Conservation (phyloP, 2,888 invertebrate species). For the Neoaliturus tenellus region DNA sequence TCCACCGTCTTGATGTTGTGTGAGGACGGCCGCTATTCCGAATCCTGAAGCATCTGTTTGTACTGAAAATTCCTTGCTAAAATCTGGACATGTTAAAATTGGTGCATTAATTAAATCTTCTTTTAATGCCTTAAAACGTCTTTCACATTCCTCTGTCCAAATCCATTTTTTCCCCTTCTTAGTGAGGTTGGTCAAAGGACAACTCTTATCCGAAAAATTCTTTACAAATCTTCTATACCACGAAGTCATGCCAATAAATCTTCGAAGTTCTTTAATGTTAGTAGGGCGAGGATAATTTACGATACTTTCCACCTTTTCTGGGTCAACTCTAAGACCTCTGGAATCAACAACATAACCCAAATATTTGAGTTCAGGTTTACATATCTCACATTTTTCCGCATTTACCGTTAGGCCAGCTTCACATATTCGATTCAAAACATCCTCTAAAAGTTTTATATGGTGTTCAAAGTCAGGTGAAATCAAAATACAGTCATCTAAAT, state of each 20-base stretch:
- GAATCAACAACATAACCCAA: too few relatives aligned
- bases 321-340: too few relatives aligned
- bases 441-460: too few relatives aligned
- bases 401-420: too few relatives aligned
- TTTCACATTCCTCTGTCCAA: conserved; percentile 46
- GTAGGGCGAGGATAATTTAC: too few relatives aligned
- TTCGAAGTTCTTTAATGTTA: conserved; percentile 40
- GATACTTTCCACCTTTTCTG: too few relatives aligned
- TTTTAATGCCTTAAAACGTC: conserved; percentile 40
- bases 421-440: too few relatives aligned
- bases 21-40: conserved; percentile 47
- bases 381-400: too few relatives aligned
- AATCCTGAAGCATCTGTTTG: conserved; percentile 19
- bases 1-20: conserved; percentile 27
- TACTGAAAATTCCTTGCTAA: conserved; percentile 10
- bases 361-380: too few relatives aligned
- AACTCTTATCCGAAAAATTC: conserved; percentile 1
- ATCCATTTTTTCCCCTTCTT: background rate
- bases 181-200: conserved; percentile 1
- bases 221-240: conserved; percentile 51
- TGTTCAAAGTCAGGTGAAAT: too few relatives aligned
- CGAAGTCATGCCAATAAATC: conserved; percentile 27
- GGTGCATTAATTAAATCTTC: conserved; percentile 23
- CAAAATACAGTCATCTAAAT: too few relatives aligned
- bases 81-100: conserved; percentile 31